phyloP scores from a whole-genome alignment of 2,888 invertebrate species.

The Atethmia centrago region DNA sequence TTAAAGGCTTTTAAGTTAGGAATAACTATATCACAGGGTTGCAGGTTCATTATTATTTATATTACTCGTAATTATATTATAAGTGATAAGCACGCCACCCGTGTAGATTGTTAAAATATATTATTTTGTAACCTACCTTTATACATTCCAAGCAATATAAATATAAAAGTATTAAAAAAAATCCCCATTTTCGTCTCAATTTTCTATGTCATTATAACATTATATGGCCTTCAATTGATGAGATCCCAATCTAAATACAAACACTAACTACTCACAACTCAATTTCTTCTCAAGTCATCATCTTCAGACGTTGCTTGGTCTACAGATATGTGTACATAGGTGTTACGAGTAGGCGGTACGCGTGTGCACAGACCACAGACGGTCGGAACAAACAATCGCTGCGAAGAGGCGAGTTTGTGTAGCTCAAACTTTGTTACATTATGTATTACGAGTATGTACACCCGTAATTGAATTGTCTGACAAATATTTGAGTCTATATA shows the following conservation, averaged over 20 bases:
- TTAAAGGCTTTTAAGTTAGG: constrained; percentile 25
- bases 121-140: neutral
- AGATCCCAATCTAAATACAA: neutral
- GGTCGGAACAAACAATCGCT: constrained; percentile 73
- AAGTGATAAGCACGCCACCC: neutral
- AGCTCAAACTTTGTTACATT: constrained; percentile 70
- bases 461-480: constrained; percentile 76
- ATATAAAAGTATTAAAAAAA: neutral
- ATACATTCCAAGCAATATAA: neutral
- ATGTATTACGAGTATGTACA: constrained; percentile 73
- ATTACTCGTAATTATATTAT: neutral
- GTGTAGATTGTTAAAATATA: no score
- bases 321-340: neutral
- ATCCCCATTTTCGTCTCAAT: neutral
- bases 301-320: neutral
- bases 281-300: neutral
- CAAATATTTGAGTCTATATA: constrained; percentile 71
- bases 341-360: neutral
- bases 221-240: neutral
- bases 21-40: constrained; percentile 18
- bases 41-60: neutral
- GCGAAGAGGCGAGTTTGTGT: constrained; percentile 69
- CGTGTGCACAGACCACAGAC: constrained; percentile 69
- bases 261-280: neutral
- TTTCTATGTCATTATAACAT: neutral